A percentile compares a stretch with the other conserved stretches of the same genome.
Evolutionary conservation across 1,140 invertebrate species (phyloP).

Genomic region (Philotrypesis tridentata): DNA sequence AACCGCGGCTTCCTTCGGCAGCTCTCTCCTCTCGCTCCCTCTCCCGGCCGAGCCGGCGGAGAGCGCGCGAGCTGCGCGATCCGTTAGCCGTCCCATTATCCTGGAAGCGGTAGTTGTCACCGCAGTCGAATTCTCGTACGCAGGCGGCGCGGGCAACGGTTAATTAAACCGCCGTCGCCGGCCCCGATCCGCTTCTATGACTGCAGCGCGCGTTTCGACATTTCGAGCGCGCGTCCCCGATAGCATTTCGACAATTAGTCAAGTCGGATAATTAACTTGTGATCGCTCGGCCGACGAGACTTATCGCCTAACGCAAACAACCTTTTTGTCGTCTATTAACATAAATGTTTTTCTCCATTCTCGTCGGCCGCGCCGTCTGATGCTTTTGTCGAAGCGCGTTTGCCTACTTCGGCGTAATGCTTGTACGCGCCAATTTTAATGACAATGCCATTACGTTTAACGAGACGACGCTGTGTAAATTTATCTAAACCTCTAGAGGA

Average conservation of each 20-base stretch:
- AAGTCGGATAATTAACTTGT: background rate
- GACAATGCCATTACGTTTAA: background rate
- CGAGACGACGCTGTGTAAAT: no score
- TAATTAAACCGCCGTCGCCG: slow-evolving; percentile 36
- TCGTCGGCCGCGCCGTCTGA: no score
- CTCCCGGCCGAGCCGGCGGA: no score
- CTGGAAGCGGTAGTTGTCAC: slow-evolving; percentile 55
- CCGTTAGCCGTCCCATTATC: slow-evolving; percentile 65
- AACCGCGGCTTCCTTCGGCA: slow-evolving; percentile 48
- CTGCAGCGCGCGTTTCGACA: background rate
- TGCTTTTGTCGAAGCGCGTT: no score
- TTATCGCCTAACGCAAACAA: background rate
- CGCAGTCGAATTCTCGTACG: slow-evolving; percentile 56
- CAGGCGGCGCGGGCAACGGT: slow-evolving; percentile 44
- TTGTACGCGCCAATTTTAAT: background rate
- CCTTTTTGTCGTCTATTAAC: background rate
- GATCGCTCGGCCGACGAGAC: background rate
- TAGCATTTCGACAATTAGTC: background rate
- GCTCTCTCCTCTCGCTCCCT: background rate
- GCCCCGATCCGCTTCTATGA: background rate
- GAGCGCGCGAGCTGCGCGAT: slow-evolving; percentile 22
- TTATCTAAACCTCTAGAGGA: no score
- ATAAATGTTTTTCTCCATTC: no score
- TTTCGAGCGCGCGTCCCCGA: background rate
- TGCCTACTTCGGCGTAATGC: no score